A percentile compares a stretch with the other conserved stretches of the same genome.
phyloP scores from a whole-genome alignment of 2,113 vertebrate genomes.

The Leucosticte australis region DNA sequence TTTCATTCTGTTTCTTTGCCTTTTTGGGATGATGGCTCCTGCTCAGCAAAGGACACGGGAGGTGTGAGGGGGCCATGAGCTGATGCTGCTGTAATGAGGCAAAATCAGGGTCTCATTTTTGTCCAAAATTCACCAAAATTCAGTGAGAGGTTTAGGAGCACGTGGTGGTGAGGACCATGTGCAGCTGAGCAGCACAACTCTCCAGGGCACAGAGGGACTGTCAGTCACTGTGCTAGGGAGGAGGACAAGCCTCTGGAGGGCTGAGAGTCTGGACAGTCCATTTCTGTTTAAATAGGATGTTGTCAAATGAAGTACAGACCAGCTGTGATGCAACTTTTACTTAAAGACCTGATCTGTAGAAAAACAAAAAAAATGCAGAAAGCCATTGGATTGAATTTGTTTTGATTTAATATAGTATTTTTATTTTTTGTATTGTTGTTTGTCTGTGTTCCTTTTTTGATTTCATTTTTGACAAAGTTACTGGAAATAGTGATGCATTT shows the following conservation, averaged over 20 bases:
- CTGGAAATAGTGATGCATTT: not conserved
- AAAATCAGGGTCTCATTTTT: not conserved
- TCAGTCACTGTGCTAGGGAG: not conserved
- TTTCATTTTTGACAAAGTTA: not conserved
- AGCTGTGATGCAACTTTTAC: not conserved
- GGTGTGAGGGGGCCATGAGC: not conserved
- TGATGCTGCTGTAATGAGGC: not conserved
- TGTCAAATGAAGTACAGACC: not conserved
- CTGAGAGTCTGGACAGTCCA: not conserved
- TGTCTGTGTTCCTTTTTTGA: not conserved
- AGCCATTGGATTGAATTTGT: not conserved
- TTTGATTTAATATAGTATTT: not conserved
- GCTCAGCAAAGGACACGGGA: fast-evolving
- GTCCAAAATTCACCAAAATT: not conserved
- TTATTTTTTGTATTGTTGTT: not conserved
- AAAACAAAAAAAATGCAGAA: not conserved
- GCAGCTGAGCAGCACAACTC: not conserved
- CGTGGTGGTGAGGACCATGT: not conserved
- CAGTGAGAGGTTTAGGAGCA: not conserved
- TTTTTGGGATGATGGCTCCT: not conserved
- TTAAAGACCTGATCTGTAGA: not conserved
- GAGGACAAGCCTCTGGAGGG: not conserved
- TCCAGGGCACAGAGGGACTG: not conserved
- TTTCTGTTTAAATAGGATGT: not conserved
- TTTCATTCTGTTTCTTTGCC: not conserved